Percentiles rank a stretch among this genome's conserved stretches.
Evolutionary conservation across 2,888 invertebrate species (phyloP).

Genomic region (Omphaloscelis lunosa): DNA sequence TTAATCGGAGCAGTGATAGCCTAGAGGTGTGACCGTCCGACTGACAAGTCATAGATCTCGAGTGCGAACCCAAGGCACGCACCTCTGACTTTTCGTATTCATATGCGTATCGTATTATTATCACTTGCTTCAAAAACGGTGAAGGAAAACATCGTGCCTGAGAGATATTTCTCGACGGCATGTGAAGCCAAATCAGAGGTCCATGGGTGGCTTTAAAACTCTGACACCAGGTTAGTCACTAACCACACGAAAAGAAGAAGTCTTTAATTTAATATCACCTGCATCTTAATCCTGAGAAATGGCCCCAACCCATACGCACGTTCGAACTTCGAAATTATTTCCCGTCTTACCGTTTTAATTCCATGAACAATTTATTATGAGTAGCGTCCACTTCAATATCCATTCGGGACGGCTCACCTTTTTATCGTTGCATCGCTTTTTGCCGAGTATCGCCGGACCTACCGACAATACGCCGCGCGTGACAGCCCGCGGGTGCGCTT

Average conservation of each 20-base stretch:
- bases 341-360: conserved; percentile 58
- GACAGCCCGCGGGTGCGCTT: conserved; percentile 88
- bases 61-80: too few species aligned
- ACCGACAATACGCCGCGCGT: conserved; percentile 84
- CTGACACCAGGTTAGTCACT: too few species aligned
- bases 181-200: too few species aligned
- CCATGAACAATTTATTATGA: conserved; percentile 67
- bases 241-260: neutral
- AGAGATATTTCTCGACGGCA: too few species aligned
- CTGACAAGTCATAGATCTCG: too few species aligned
- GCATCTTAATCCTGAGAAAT: conserved; percentile 27
- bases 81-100: too few species aligned
- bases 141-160: too few species aligned
- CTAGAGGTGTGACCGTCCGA: too few species aligned
- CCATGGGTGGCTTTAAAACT: too few species aligned
- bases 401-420: conserved; percentile 72
- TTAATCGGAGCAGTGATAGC: neutral
- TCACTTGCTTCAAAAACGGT: too few species aligned
- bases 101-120: too few species aligned
- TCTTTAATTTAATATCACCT: conserved; percentile 35
- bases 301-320: conserved; percentile 28
- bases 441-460: conserved; percentile 71
- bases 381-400: conserved; percentile 63
- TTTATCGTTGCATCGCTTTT: conserved; percentile 79
- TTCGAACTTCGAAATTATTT: conserved; percentile 47